Conservation (phyloP, 2,888 invertebrate species). For the Oligia strigilis region DNA sequence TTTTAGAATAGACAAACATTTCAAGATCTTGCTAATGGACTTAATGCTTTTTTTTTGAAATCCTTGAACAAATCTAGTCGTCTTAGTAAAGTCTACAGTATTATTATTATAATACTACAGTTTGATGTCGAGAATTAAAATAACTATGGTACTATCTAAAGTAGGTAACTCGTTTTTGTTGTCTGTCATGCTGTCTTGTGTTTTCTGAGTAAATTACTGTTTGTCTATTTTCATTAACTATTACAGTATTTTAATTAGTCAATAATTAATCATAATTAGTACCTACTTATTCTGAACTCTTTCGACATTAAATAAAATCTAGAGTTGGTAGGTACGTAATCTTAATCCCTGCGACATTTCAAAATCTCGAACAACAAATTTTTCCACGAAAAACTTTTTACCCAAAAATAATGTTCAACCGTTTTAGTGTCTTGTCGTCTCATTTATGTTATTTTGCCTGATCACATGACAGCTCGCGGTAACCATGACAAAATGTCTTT, state of each 20-base stretch:
- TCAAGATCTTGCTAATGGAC: not conserved
- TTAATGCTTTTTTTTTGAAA: not conserved
- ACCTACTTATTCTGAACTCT: not conserved
- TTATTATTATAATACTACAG: not conserved
- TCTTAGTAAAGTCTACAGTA: not conserved
- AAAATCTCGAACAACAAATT: not conserved
- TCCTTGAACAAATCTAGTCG: not conserved
- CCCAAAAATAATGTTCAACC: not conserved
- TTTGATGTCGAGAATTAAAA: not conserved
- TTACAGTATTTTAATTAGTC: not conserved
- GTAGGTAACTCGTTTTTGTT: not conserved
- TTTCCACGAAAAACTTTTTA: not conserved
- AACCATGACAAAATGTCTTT: conserved; percentile 68
- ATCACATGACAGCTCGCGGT: conserved; percentile 55
- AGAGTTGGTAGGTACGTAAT: not conserved
- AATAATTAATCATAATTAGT: not conserved
- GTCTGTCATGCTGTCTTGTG: not conserved
- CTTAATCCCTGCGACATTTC: not conserved
- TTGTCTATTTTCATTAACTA: not conserved
- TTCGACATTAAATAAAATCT: not conserved
- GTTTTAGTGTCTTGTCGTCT: conserved; percentile 4
- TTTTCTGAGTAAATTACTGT: not conserved
- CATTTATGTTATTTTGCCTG: conserved; percentile 55
- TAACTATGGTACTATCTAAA: not conserved
- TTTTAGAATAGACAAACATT: not conserved